A percentile compares a stretch with the other conserved stretches of the same genome.
phyloP scores from a whole-genome alignment of 2,888 invertebrate genomes.

The Orgyia antiqua region DNA sequence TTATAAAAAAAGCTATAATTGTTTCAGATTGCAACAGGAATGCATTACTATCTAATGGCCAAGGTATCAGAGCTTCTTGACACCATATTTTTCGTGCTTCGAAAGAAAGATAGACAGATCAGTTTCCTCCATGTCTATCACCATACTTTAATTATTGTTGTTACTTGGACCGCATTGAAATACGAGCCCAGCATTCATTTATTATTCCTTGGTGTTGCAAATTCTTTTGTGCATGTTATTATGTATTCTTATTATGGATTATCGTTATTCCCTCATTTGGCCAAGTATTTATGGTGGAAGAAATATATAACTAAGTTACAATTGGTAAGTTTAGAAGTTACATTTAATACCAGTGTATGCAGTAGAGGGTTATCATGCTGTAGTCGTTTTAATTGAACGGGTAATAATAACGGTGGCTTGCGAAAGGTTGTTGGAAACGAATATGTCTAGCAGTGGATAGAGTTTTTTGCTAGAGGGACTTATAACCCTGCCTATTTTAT shows the following conservation, averaged over 20 bases:
- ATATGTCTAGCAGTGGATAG: too few species aligned
- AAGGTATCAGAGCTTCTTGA: conserved; percentile 84
- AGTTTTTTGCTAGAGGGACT: too few species aligned
- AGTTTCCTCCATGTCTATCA: conserved; percentile 91
- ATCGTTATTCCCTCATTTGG: conserved; percentile 81
- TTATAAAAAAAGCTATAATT: background rate
- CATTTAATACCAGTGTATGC: too few species aligned
- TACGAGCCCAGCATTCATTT: conserved; percentile 17
- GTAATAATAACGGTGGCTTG: too few species aligned
- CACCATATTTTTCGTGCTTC: conserved; percentile 89
- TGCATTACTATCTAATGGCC: conserved; percentile 78
- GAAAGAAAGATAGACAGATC: conserved; percentile 85
- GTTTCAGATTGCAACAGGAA: conserved; percentile 20
- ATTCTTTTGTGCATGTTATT: conserved; percentile 78
- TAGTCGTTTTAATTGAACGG: too few species aligned
- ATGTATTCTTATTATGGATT: conserved; percentile 88
- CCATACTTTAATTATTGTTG: conserved; percentile 76
- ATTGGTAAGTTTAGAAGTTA: conserved; percentile 66
- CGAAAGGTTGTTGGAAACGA: too few species aligned
- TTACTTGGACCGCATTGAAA: conserved; percentile 78
- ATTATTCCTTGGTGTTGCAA: conserved; percentile 12
- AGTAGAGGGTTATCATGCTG: too few species aligned
- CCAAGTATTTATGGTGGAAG: conserved; percentile 88
- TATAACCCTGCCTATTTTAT: too few species aligned
- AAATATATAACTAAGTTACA: conserved; percentile 86